Conservation (phyloP, 2,888 invertebrate species). For the Macropis europaea region DNA sequence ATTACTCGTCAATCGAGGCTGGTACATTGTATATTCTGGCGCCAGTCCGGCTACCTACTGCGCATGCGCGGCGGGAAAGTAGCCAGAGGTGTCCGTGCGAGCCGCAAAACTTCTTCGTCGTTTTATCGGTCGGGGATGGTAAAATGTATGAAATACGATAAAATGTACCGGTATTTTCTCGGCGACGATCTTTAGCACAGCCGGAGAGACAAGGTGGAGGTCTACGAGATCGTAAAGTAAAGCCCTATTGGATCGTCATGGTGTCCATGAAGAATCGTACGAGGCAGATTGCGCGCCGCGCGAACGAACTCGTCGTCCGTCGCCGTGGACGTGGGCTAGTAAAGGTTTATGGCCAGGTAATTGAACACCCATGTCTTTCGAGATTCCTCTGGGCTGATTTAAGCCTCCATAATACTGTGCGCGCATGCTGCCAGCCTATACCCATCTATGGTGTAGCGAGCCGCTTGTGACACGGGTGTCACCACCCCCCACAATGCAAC, state of each 20-base stretch:
- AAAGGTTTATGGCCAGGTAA: slow-evolving; percentile 74
- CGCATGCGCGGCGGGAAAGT: slow-evolving; percentile 24
- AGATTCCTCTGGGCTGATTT: slow-evolving; percentile 71
- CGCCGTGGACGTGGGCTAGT: slow-evolving; percentile 64
- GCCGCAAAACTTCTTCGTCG: slow-evolving; percentile 23
- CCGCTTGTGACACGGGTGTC: slow-evolving; percentile 51
- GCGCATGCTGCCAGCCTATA: slow-evolving; percentile 58
- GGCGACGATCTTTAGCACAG: slow-evolving; percentile 52
- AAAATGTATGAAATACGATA: slow-evolving; percentile 59
- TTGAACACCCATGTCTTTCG: slow-evolving; percentile 72
- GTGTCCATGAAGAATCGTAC: slow-evolving; percentile 58
- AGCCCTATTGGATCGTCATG: slow-evolving; percentile 63
- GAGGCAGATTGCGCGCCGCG: slow-evolving; percentile 60
- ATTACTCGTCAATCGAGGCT: slow-evolving; percentile 26
- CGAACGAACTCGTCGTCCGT: slow-evolving; percentile 52
- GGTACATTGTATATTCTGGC: slow-evolving; percentile 32
- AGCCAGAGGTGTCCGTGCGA: slow-evolving; percentile 19
- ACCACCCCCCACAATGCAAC: slow-evolving; percentile 57
- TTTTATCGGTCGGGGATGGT: slow-evolving; percentile 49
- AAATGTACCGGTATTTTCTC: slow-evolving; percentile 58
- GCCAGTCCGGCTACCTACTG: slow-evolving; percentile 35
- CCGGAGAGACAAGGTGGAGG: slow-evolving; percentile 43
- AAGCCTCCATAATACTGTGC: slow-evolving; percentile 67
- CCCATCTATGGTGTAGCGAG: slow-evolving; percentile 59
- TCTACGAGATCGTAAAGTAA: slow-evolving; percentile 67